phyloP scores from a whole-genome alignment of 2,797 vertebrate genomes.

The Kryptolebias ocellatus region DNA sequence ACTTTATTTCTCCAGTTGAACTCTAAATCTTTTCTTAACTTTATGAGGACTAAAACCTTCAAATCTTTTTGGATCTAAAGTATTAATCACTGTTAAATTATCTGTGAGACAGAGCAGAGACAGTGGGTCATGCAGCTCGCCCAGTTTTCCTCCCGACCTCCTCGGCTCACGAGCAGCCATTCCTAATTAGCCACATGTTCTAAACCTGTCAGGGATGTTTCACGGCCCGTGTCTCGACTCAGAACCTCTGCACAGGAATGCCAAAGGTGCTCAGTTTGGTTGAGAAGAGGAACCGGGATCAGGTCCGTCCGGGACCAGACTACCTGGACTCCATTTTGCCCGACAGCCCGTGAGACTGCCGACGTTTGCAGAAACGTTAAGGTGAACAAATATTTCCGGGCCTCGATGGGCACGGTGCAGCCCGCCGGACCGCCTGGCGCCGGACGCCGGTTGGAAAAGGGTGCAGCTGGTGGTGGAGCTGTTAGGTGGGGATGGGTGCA shows the following conservation, averaged over 20 bases:
- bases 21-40: slow-evolving; percentile 11
- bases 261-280: slow-evolving; percentile 55
- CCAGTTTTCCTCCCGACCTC: slow-evolving; percentile 4
- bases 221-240: slow-evolving; percentile 57
- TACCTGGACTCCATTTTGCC: slow-evolving; percentile 36
- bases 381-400: slow-evolving; percentile 55
- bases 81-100: slow-evolving; percentile 21
- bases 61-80: slow-evolving; percentile 27
- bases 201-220: slow-evolving; percentile 80
- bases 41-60: slow-evolving; percentile 21
- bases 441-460: background rate
- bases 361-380: slow-evolving; percentile 58
- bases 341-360: background rate
- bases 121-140: no score
- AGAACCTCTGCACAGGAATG: slow-evolving; percentile 33
- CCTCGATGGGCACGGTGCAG: slow-evolving; percentile 36
- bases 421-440: no score
- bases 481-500: slow-evolving; percentile 26
- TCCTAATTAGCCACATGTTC: slow-evolving; percentile 80
- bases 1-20: no score
- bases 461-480: slow-evolving; percentile 28
- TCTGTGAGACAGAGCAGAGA: slow-evolving; percentile 1
- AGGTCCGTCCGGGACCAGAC: background rate
- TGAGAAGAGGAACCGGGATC: no score
- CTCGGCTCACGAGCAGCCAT: slow-evolving; percentile 37